Conservation (phyloP, 2,113 vertebrate genomes). For the Oreochromis aureus region DNA sequence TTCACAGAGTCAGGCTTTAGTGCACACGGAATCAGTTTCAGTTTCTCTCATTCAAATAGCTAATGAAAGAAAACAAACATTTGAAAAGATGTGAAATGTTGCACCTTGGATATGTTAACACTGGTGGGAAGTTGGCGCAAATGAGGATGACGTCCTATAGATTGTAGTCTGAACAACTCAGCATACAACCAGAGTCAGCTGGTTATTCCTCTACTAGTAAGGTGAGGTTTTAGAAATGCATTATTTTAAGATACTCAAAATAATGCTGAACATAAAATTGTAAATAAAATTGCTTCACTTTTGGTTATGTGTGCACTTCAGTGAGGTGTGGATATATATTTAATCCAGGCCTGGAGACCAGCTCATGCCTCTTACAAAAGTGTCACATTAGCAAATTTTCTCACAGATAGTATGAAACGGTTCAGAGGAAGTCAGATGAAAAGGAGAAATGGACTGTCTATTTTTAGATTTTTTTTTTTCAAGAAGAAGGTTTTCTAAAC, state of each 20-base stretch:
- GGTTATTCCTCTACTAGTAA: not conserved
- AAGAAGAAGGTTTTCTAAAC: not conserved
- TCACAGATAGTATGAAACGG: not conserved
- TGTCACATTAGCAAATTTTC: not conserved
- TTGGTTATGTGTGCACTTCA: not conserved
- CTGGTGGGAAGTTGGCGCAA: not conserved
- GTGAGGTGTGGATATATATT: accelerated
- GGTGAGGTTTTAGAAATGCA: not conserved
- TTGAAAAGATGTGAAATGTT: not conserved
- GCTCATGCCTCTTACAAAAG: not conserved
- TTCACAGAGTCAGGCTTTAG: too few species aligned
- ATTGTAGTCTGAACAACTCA: not conserved
- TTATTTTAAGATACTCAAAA: not conserved
- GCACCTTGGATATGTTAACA: not conserved
- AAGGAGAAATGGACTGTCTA: not conserved
- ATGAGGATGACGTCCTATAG: not conserved
- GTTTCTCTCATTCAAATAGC: not conserved
- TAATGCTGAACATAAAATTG: not conserved
- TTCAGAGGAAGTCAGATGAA: not conserved
- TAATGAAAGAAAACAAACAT: not conserved
- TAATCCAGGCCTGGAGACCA: not conserved
- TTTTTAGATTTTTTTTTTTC: not conserved
- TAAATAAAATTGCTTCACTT: not conserved
- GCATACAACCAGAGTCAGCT: accelerated
- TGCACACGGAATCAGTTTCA: too few species aligned